These are phyloP conservation scores for Diploscapter pachys DNA, from an alignment of 1,140 invertebrate species.

Conservation along the genomic window DNA sequence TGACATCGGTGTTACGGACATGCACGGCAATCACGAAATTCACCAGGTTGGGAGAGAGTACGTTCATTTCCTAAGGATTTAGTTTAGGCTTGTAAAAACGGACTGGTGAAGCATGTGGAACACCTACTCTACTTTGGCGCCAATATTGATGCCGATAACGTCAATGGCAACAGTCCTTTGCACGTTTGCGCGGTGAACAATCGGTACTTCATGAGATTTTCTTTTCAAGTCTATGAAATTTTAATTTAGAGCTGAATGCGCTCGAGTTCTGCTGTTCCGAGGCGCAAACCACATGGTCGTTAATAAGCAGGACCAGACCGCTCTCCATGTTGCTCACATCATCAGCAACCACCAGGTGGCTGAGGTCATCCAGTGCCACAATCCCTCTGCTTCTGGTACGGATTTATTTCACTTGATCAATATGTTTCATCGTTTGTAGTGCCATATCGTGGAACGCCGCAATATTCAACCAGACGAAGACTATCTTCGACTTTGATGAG, in stretches of 20 bases:
- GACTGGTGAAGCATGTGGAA: slow-evolving; percentile 90
- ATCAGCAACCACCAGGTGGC: slow-evolving; percentile 89
- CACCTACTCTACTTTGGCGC: slow-evolving; percentile 95
- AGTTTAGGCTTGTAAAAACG: slow-evolving; percentile 86
- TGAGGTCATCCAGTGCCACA: slow-evolving; percentile 89
- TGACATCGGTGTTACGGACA: slow-evolving; percentile 84
- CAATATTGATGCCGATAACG: slow-evolving; percentile 93
- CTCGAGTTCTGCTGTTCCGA: slow-evolving; percentile 86
- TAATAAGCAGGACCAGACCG: slow-evolving; percentile 95
- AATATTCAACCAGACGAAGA: slow-evolving; percentile 82
- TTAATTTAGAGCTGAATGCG: slow-evolving; percentile 68
- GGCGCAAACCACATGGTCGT: slow-evolving; percentile 86
- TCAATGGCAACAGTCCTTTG: slow-evolving; percentile 92
- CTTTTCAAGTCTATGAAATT: neutral
- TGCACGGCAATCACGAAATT: slow-evolving; percentile 96
- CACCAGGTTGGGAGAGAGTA: slow-evolving; percentile 75
- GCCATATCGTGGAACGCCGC: slow-evolving; percentile 86
- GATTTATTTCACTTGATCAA: slow-evolving; percentile 43
- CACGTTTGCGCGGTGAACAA: slow-evolving; percentile 98
- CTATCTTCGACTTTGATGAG: slow-evolving; percentile 53
- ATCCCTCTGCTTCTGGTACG: slow-evolving; percentile 89
- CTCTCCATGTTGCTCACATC: slow-evolving; percentile 85
- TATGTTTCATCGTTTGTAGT: slow-evolving; percentile 68
- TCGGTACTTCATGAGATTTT: slow-evolving; percentile 63
- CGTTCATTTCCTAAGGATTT: too few species aligned